Conservation (phyloP, 1,140 invertebrate species). For the Acromyrmex echinatior region DNA sequence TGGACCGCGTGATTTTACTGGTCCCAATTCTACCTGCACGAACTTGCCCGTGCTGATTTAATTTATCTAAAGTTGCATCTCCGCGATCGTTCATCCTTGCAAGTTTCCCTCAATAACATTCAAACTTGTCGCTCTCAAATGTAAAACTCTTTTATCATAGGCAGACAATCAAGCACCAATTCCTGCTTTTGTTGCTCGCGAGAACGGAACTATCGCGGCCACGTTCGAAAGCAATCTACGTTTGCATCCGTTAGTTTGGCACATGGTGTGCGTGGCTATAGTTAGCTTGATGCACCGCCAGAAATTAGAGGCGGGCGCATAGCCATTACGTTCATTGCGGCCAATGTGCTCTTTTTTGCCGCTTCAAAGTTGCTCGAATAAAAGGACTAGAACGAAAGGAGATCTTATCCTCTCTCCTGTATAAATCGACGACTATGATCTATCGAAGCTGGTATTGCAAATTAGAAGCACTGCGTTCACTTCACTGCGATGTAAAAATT, state of each 20-base stretch:
- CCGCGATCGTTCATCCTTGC: neutral
- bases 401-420: neutral
- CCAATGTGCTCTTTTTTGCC: conserved; percentile 32
- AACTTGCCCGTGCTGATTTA: neutral
- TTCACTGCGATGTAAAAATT: neutral
- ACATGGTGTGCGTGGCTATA: conserved; percentile 65
- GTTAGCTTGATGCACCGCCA: conserved; percentile 75
- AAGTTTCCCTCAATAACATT: neutral
- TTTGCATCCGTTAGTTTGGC: conserved; percentile 53
- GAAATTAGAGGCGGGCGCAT: conserved; percentile 70
- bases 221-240: conserved; percentile 59
- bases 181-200: conserved; percentile 52
- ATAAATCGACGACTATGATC: neutral
- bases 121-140: neutral
- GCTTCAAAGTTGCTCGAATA: conserved; percentile 12
- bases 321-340: conserved; percentile 66
- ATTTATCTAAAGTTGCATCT: neutral
- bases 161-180: conserved; percentile 26
- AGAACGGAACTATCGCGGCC: conserved; percentile 60
- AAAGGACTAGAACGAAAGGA: neutral
- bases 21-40: neutral
- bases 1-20: neutral
- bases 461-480: neutral
- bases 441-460: neutral
- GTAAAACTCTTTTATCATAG: neutral